Evolutionary conservation across 2,113 vertebrate genomes (phyloP), one percentile per base, ranked within the genome.

Genomic region (Ptilorrhoa leucosticta): DNA sequence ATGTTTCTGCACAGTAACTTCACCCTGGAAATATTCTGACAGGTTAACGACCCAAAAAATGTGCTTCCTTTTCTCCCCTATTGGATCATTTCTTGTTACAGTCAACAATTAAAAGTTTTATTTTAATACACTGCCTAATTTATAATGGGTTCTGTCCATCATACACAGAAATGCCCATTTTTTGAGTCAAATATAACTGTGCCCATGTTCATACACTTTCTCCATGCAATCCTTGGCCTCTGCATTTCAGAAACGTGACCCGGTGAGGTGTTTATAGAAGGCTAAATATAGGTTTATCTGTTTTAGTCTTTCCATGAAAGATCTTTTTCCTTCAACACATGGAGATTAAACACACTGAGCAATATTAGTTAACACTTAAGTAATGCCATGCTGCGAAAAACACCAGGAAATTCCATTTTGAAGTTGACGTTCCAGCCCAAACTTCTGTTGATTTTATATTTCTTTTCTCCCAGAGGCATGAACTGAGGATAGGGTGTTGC

Each of bases 261-360:
- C 86, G 42, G 57, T 47, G 76, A 90, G 72, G 88, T 96, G 94
- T 97, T 97, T 96, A 95, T 90, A 93, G 93, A 95, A 95, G 40
- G 83, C 93, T 95, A 95, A 95, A 94, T 94, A 94, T 89, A 96
- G 90, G 48, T 96, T 96, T 96, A 97, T 96, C 93, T 96, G 90
- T 82, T 93, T 57, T 94, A 95, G 69, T 90, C 90, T 96, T 96
- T 96, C 94, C 96, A 96, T 94, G 88, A 93, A 93, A 96, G 85
- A 96, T 93, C 96, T 94, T 96, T 97, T 94, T 92, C 94, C 93
- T 96, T 93, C 92, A 89, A 87, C 92, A 93, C 83, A 35, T 68
- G 80, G 85, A 93, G 90, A 96, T 95, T 95, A 96, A 96, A 94
- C 65, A 89, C 72, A 78, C 0, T 1, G 76, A 81, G 76, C 83